Evolutionary conservation across 2,797 vertebrate species (phyloP).

Genomic region (Neosilurus hyrtlii): DNA sequence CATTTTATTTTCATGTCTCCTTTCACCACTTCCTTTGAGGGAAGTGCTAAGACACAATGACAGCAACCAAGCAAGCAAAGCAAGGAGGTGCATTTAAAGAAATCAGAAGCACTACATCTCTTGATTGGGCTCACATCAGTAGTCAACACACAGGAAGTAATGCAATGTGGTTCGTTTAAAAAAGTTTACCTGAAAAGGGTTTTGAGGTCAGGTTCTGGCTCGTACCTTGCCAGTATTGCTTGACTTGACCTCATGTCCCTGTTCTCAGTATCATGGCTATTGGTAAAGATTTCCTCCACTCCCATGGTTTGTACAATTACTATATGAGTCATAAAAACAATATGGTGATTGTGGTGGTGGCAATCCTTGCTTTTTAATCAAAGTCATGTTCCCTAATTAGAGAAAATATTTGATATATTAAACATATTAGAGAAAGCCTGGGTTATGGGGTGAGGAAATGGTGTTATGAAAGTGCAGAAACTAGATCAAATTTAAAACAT

Average conservation of each 20-base stretch:
- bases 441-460: constrained; percentile 27
- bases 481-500: neutral
- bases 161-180: constrained; percentile 31
- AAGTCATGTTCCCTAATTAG: constrained; percentile 8
- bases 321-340: constrained; percentile 6
- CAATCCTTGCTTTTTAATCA: constrained; percentile 15
- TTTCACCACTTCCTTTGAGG: neutral
- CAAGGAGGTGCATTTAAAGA: neutral
- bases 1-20: neutral
- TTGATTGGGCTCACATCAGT: constrained; percentile 31
- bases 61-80: neutral
- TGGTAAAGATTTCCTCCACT: constrained; percentile 36
- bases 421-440: constrained; percentile 21
- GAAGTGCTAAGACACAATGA: neutral
- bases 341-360: constrained; percentile 4
- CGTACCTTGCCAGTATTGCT: constrained; percentile 31
- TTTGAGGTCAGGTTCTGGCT: constrained; percentile 56
- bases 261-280: constrained; percentile 38
- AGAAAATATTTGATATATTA: neutral
- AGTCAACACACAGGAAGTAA: constrained; percentile 29
- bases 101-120: constrained; percentile 22
- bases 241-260: neutral
- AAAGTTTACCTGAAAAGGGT: constrained; percentile 58
- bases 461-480: constrained; percentile 28
- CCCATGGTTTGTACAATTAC: neutral